Percentiles rank a stretch among this genome's conserved stretches.
These are phyloP conservation scores for Pollimyrus isidori DNA, from an alignment of 2,113 vertebrate genomes.

Conservation along the genomic window DNA sequence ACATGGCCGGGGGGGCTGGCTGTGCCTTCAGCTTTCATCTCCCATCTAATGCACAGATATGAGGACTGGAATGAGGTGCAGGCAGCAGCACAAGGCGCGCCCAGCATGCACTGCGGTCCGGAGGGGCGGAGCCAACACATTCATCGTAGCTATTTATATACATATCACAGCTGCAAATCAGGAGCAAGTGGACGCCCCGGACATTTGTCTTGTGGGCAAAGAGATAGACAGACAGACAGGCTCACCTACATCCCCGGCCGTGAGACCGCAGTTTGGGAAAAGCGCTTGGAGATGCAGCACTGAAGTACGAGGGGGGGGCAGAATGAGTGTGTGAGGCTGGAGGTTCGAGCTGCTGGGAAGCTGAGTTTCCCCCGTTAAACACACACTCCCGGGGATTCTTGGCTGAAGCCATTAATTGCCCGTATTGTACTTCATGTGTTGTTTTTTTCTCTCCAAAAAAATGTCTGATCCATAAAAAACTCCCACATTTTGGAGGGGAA, in stretches of 20 bases:
- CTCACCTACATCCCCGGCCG: neutral
- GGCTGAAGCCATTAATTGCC: conserved; percentile 53
- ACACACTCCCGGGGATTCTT: conserved; percentile 28
- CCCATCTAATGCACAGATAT: conserved; percentile 33
- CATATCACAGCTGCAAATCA: conserved; percentile 17
- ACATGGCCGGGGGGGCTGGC: conserved; percentile 43
- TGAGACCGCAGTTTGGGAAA: neutral
- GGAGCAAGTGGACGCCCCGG: neutral
- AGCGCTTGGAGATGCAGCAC: conserved; percentile 18
- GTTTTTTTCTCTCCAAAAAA: conserved; percentile 41
- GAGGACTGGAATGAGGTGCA: conserved; percentile 20
- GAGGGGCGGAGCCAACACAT: neutral
- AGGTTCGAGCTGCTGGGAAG: conserved; percentile 14
- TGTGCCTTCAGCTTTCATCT: conserved; percentile 45
- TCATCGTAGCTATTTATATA: neutral
- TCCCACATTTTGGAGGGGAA: conserved; percentile 53
- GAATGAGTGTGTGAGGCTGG: conserved; percentile 10
- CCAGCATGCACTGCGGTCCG: neutral
- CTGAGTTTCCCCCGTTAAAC: conserved; percentile 27
- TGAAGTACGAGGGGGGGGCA: neutral
- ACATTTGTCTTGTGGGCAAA: neutral
- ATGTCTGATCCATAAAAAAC: conserved; percentile 50
- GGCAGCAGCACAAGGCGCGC: conserved; percentile 57
- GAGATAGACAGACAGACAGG: no score
- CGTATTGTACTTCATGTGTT: conserved; percentile 46